These are phyloP conservation scores for Apis dorsata DNA, from an alignment of 1,140 invertebrate genomes.

Conservation along the genomic window DNA sequence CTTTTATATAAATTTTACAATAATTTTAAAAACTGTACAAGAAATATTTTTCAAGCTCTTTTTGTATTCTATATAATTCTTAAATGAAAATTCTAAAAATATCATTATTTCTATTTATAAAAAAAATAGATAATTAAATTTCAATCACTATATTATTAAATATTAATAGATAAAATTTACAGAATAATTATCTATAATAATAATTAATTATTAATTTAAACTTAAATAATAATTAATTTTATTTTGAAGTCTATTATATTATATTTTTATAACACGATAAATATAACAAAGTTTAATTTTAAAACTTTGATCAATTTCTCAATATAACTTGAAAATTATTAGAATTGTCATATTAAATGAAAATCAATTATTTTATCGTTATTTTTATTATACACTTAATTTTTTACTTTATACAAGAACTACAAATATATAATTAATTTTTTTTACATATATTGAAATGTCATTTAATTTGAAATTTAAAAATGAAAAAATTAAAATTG, in stretches of 20 bases:
- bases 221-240: conserved; percentile 24
- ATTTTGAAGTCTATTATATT: conserved; percentile 3
- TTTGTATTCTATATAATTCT: background rate
- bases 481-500: background rate
- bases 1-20: background rate
- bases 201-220: conserved; percentile 22
- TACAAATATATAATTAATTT: background rate
- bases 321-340: conserved; percentile 12
- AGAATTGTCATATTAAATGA: conserved; percentile 11
- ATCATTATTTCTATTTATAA: conserved; percentile 37
- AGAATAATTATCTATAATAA: background rate
- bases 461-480: background rate
- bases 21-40: background rate
- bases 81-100: background rate
- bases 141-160: background rate
- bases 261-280: conserved; percentile 20
- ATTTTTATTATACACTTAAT: background rate
- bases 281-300: conserved; percentile 27
- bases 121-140: conserved; percentile 19
- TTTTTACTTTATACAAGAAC: background rate
- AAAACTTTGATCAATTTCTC: background rate
- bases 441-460: background rate
- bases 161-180: conserved; percentile 21
- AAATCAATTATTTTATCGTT: background rate
- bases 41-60: background rate